Evolutionary conservation across 2,888 invertebrate genomes (phyloP).

Genomic region (Antheraea yamamai): DNA sequence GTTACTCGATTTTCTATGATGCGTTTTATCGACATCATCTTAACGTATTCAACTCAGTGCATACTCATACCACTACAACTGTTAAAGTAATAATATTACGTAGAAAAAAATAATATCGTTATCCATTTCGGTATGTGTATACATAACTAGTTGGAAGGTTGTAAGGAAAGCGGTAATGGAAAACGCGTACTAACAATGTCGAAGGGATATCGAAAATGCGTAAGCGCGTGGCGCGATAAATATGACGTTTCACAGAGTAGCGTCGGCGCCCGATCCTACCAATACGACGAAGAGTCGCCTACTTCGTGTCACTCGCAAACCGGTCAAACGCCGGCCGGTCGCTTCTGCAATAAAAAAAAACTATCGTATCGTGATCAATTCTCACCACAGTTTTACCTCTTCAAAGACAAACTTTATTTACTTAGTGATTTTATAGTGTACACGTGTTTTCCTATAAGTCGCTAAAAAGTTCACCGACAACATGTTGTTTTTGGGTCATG

Average conservation of each 20-base stretch:
- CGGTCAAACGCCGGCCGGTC: conserved; percentile 54
- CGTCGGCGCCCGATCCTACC: conserved; percentile 43
- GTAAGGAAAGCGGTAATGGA: conserved; percentile 34
- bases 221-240: conserved; percentile 65
- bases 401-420: background rate
- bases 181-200: conserved; percentile 24
- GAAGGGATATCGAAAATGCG: conserved; percentile 39
- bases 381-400: conserved; percentile 13
- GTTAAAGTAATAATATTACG: background rate
- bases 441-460: background rate
- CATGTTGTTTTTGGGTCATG: conserved; percentile 13
- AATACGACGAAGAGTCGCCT: conserved; percentile 41
- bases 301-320: conserved; percentile 45
- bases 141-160: background rate
- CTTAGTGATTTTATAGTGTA: conserved; percentile 5
- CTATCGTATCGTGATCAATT: conserved; percentile 30
- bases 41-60: conserved; percentile 3
- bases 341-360: conserved; percentile 39
- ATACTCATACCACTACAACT: background rate
- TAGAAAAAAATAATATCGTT: background rate
- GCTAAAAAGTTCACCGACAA: background rate
- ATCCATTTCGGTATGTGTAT: conserved; percentile 13
- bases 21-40: conserved; percentile 9
- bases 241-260: conserved; percentile 58
- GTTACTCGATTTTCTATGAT: conserved; percentile 2